phyloP scores from a whole-genome alignment of 2,888 invertebrate species.

The Diadromus collaris region DNA sequence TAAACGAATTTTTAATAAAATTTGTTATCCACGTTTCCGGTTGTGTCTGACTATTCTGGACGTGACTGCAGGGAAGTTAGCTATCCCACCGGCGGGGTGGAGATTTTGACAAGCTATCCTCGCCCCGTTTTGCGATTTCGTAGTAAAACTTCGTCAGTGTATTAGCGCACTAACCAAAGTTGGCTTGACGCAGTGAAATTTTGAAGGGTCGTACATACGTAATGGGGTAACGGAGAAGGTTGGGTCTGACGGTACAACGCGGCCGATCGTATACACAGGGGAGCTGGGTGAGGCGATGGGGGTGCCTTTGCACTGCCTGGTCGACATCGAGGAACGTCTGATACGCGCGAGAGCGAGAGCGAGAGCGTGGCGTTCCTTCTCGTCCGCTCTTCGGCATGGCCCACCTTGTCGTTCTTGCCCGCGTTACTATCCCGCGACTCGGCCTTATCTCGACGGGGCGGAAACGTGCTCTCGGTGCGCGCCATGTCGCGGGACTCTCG shows the following conservation, averaged over 20 bases:
- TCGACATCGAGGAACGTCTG: constrained; percentile 44
- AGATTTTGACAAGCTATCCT: too few relatives aligned
- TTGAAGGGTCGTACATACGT: constrained; percentile 16
- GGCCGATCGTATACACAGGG: constrained; percentile 46
- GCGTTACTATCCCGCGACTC: constrained; percentile 50
- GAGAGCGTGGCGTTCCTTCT: constrained; percentile 44
- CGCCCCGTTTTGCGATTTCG: too few relatives aligned
- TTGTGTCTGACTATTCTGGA: too few relatives aligned
- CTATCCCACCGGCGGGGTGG: too few relatives aligned
- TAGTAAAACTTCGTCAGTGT: too few relatives aligned
- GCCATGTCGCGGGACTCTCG: constrained; percentile 60
- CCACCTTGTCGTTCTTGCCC: constrained; percentile 25
- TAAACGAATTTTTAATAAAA: too few relatives aligned
- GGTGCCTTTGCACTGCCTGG: constrained; percentile 6
- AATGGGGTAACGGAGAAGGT: constrained; percentile 20
- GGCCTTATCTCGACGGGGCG: constrained; percentile 70
- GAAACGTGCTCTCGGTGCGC: constrained; percentile 71
- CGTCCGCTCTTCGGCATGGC: constrained; percentile 8
- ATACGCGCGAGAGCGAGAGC: constrained; percentile 45
- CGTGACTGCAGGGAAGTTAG: too few relatives aligned
- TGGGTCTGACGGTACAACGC: constrained; percentile 10
- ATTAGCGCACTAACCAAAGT: not conserved
- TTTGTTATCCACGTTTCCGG: too few relatives aligned
- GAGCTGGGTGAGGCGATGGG: too few relatives aligned
- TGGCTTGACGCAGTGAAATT: constrained; percentile 25